Conservation (phyloP, 2,797 vertebrate genomes). For the Periophthalmus magnuspinnatus region DNA sequence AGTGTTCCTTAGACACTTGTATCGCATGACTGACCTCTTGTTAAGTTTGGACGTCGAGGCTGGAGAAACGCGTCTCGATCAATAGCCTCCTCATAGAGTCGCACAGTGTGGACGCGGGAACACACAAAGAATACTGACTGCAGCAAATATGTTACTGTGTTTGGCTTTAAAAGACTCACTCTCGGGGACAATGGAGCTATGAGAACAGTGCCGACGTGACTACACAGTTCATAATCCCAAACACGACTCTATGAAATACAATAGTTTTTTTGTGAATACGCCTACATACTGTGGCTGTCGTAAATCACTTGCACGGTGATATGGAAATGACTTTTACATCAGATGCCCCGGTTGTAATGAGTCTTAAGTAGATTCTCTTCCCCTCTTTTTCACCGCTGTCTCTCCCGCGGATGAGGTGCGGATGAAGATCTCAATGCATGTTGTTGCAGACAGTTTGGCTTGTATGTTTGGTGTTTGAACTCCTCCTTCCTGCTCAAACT, state of each 20-base stretch:
- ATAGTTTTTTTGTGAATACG: no score
- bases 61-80: constrained; percentile 10
- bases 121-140: constrained; percentile 16
- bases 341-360: no score
- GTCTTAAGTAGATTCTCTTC: no score
- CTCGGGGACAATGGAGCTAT: constrained; percentile 13
- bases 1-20: constrained; percentile 4
- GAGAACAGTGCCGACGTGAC: neutral
- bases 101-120: neutral
- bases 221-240: neutral
- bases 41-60: constrained; percentile 8
- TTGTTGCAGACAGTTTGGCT: no score
- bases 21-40: constrained; percentile 21
- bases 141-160: constrained; percentile 20
- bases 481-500: no score
- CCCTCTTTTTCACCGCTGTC: no score
- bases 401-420: no score
- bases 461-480: no score
- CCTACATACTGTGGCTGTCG: neutral
- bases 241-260: neutral
- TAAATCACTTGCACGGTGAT: neutral
- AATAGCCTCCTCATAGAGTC: constrained; percentile 3
- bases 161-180: constrained; percentile 1
- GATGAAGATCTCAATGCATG: no score
- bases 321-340: neutral